Evolutionary conservation across 2,888 invertebrate genomes (phyloP).

Genomic region (Rhagium mordax): DNA sequence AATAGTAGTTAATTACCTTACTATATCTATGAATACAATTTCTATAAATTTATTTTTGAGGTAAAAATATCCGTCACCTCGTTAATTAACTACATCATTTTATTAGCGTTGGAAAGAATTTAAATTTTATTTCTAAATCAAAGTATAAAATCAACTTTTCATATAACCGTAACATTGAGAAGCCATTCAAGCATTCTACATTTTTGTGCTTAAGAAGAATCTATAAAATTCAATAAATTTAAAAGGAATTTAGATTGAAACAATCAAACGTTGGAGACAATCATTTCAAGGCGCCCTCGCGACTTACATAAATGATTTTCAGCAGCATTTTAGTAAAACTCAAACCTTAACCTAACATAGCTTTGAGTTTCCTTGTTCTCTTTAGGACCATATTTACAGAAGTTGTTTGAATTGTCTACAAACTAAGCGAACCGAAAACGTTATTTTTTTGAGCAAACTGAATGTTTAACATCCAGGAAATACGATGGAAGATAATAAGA

Average conservation of each 20-base stretch:
- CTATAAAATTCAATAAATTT: constrained; percentile 27
- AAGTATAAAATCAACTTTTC: not conserved
- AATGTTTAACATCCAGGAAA: not conserved
- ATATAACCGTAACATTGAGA: constrained; percentile 1
- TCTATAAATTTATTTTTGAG: no score
- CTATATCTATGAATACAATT: no score
- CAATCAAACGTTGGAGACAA: constrained; percentile 27
- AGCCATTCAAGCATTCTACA: not conserved
- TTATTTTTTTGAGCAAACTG: not conserved
- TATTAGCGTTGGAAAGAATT: not conserved
- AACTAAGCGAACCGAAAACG: not conserved
- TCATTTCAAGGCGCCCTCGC: constrained; percentile 26
- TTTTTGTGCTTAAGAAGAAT: not conserved
- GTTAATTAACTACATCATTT: no score
- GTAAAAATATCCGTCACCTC: no score
- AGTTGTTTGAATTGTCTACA: constrained; percentile 10
- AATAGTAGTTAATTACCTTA: no score
- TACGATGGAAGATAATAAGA: not conserved
- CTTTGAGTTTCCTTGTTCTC: constrained; percentile 2
- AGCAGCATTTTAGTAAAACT: not conserved
- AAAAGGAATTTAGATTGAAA: constrained; percentile 22
- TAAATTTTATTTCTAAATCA: not conserved
- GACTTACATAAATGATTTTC: constrained; percentile 28
- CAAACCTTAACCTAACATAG: not conserved
- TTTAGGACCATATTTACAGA: not conserved